These are phyloP conservation scores for Centropus unirufus DNA, from an alignment of 2,113 vertebrate genomes.

Conservation along the genomic window DNA sequence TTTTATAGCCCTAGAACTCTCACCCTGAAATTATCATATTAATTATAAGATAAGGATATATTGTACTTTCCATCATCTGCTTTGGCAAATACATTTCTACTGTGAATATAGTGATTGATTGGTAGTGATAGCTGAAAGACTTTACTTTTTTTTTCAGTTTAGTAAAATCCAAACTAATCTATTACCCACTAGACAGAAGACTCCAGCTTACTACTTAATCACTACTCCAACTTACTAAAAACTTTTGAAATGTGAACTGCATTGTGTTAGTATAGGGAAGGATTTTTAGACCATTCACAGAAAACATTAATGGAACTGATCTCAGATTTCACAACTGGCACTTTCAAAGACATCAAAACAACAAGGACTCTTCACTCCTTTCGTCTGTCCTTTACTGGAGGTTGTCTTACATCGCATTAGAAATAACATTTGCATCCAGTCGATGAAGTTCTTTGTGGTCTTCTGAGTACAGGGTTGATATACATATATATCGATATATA, in stretches of 20 bases:
- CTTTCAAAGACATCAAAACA: not conserved
- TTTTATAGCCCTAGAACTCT: not conserved
- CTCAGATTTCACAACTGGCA: not conserved
- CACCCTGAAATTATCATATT: not conserved
- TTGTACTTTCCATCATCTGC: not conserved
- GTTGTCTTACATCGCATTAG: not conserved
- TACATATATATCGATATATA: not conserved
- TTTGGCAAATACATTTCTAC: not conserved
- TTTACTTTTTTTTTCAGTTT: not conserved
- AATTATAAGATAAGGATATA: not conserved
- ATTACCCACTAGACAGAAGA: not conserved
- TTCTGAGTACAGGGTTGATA: not conserved
- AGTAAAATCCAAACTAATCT: not conserved
- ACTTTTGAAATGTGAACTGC: not conserved
- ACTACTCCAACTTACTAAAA: not conserved
- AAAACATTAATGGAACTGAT: not conserved
- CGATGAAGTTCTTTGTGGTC: not conserved
- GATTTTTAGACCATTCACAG: not conserved
- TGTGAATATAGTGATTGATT: not conserved
- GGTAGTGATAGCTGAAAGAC: not conserved
- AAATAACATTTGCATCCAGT: not conserved
- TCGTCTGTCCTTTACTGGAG: not conserved
- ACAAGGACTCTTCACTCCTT: not conserved
- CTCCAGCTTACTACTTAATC: not conserved
- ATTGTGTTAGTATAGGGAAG: not conserved